Base-by-base conservation (phyloP, 2,888 invertebrate genomes). In the Volucella bombylans region DNA sequence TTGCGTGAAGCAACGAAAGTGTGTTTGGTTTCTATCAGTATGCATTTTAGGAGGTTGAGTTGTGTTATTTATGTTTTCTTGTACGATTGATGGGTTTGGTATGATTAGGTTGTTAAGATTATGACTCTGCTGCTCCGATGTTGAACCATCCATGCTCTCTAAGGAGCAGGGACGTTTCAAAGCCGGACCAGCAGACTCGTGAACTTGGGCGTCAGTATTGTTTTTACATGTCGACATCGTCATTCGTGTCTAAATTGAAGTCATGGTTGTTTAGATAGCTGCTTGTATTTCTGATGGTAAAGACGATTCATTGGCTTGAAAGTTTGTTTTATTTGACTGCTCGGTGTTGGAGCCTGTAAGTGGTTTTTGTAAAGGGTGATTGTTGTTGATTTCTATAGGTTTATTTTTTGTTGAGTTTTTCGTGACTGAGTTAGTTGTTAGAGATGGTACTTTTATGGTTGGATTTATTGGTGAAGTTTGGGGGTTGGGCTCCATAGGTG, bases 51-150 rank as follows among this genome's bases (percentile, higher is more conserved):
- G 45, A 45, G 45, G 18, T 18, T 2, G 18, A 18, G 18, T 18
- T 18, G 18, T 18, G 18, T 18, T 18, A 31, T 57, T 38, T 39
- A 18, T 59, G 18, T 59, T 69, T 59, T 69, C 10, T 69, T 69
- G 57, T 41, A 11, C 15, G 4, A n/a, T 6, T 39, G 18, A 54
- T 54, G 23, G 59, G 49, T 49, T 50, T 12, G 54, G 6, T 41
- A 14, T 6, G n/a, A 12, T 69, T 12, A 45, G 49, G 57, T 69
- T 38, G 49, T 39, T 50, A 39, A 50, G 41, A 49, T 39, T 6
- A 49, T 8, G 57, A 69, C 39, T 69, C 47, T 8, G n/a, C n/a
- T n/a, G n/a, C n/a, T n/a, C n/a, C n/a, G 57, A 45, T 57, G 47
- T 49, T 69, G 47, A 57, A 49, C 15, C 69, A 23, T 39, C 12